Base-by-base conservation (phyloP, 2,888 invertebrate genomes). In the Ischnus inquisitorius region DNA sequence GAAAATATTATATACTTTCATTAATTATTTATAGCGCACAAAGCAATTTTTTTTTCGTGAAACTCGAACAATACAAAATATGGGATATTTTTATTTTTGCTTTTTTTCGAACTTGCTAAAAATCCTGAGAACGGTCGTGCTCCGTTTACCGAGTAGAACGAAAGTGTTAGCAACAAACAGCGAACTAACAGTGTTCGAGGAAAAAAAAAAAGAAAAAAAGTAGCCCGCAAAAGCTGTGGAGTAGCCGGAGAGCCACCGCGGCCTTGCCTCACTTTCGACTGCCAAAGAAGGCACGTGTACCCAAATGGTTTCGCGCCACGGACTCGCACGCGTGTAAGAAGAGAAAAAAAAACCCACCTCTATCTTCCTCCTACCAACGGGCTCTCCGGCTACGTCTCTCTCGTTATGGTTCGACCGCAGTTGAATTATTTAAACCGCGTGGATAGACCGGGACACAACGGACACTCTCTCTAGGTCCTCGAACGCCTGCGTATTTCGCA, bases 341-440 rank as follows among this genome's bases (percentile, higher is more conserved):
- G 10, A 57, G 10, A 25, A 54, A 54, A 54, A 54, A 54, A 3
- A 22, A 60, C 22, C 2, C 54, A 43, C 28, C 3, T 51, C 16
- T 4, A 22, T 41, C 51, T 68, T 67, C 43, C 67, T 34, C 16
- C 69, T 28, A 25, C 25, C 57, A 1, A 14, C 57, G 6, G 14
- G 34, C 34, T 14, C 34, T 14, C 2, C 28, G 28, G 12, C 57
- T 25, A 28, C 2, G 3, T 12, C 3, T 14, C 43, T 80, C 83
- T 82, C 62, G 60, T 74, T 76, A 77, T 82, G 79, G 72, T 60
- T 60, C 28, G 78, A 19, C 79, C 78, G 80, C 62, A 69, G 72
- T 85, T 90, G 88, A 89, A 90, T 90, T 90, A 90, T 90, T 90
- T 87, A 88, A 90, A 60, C 84, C 81, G 80, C 88, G 74, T 84